Evolutionary conservation across 2,888 invertebrate species (phyloP).

Genomic region (Epinotia demarniana): DNA sequence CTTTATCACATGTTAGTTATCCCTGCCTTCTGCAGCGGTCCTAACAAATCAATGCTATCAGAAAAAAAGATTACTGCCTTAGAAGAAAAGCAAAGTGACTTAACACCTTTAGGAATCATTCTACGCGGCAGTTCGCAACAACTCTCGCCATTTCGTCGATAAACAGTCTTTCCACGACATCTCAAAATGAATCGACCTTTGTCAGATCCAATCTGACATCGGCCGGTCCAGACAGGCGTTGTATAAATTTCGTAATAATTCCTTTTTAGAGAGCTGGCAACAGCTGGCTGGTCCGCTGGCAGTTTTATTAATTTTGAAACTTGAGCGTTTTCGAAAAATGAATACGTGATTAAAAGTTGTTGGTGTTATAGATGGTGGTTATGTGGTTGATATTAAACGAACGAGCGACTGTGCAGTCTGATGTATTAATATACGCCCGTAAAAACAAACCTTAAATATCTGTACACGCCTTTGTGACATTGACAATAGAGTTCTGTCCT

Average conservation of each 20-base stretch:
- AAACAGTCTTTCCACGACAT: constrained; percentile 16
- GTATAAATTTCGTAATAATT: constrained; percentile 45
- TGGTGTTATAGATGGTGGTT: not conserved
- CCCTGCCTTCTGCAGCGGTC: constrained; percentile 8
- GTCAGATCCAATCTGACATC: constrained; percentile 40
- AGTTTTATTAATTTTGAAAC: constrained; percentile 44
- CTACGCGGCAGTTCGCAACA: not conserved
- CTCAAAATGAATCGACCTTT: constrained; percentile 38
- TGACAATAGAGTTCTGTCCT: too few relatives aligned
- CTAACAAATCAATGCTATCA: not conserved
- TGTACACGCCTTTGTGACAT: too few relatives aligned
- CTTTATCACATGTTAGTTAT: not conserved
- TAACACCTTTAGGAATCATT: not conserved
- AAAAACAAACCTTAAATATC: too few relatives aligned
- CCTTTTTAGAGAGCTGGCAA: constrained; percentile 29
- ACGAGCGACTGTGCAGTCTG: not conserved
- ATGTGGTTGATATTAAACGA: constrained; percentile 1
- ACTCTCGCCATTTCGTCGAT: constrained; percentile 21
- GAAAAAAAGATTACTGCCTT: not conserved
- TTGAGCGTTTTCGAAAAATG: constrained; percentile 31
- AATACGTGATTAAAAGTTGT: constrained; percentile 18
- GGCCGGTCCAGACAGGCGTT: constrained; percentile 29
- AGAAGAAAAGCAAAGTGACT: too few relatives aligned
- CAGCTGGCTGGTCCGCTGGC: constrained; percentile 38
- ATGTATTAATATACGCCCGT: too few relatives aligned